Base-by-base conservation (phyloP, 1,140 invertebrate genomes). In the Glossosoma conforme region DNA sequence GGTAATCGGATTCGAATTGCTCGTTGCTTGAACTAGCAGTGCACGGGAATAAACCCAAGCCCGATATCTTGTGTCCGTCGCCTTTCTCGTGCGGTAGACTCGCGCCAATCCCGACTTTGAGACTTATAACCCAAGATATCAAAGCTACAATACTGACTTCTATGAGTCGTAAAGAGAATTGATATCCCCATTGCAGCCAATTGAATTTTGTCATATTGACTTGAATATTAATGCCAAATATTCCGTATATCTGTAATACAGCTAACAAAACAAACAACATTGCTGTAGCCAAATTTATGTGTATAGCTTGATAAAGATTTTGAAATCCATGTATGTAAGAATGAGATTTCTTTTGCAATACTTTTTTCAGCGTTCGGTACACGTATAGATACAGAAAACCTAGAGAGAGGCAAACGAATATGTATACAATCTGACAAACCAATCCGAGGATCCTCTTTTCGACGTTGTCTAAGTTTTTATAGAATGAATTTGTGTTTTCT, bases 161-260 rank as follows among this genome's bases (percentile, higher is more conserved):
- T 22, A 93, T 80, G 0, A 93, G 72, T 14, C 91, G 77, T 20
- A 92, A 76, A 2, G 85, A 85, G 56, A 91, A 85, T 59, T 93
- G 87, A 71, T 89, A 93, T 9, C 86, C 84, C 88, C 89, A 93
- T 76, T 91, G 88, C 4, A 92, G 72, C 91, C 91, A 95, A 59
- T 79, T 76, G 24, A 78, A 73, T 56, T 75, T 74, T 0, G 71
- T 72, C 69, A 75, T 75, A 45, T 66, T 75, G 3, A 72, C 69
- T 54, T 78, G 75, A 30, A 67, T 58, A 54, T 77, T 75, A 5
- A 88, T 81, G 8, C 84, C 83, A 61, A 90, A 83, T 51, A 91
- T 83, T 0, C 87, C 89, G 62, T 89, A 93, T 9, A 93, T 77
- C 60, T 92, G 89, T 5, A 93, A 74, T 1, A 81, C 79, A 4